These are phyloP conservation scores for Sterrhoptilus dennistouni DNA, from an alignment of 2,113 vertebrate genomes.

Conservation along the genomic window DNA sequence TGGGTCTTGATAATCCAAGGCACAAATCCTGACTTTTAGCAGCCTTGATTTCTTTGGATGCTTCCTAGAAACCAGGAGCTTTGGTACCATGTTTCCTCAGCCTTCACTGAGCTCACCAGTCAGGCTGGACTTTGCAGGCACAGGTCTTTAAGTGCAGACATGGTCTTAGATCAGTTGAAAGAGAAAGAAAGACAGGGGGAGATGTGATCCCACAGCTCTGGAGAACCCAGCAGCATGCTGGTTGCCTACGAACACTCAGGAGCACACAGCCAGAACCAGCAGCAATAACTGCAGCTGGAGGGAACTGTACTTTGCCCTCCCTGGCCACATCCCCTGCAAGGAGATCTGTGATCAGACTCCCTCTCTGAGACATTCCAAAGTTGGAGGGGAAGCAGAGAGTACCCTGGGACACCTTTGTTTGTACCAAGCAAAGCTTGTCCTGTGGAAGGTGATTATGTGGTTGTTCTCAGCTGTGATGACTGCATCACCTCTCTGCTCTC, in stretches of 20 bases:
- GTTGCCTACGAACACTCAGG: neutral
- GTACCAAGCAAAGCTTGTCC: neutral
- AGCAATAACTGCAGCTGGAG: neutral
- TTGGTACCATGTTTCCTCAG: neutral
- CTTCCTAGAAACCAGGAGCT: neutral
- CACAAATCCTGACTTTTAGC: neutral
- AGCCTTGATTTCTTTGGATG: neutral
- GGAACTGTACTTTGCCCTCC: neutral
- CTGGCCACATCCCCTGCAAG: neutral
- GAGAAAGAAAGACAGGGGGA: neutral
- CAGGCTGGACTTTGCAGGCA: neutral
- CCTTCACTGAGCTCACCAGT: neutral
- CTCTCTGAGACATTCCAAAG: neutral
- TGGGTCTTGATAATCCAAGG: neutral
- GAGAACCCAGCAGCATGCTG: neutral
- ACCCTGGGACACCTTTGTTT: neutral
- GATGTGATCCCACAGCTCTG: neutral
- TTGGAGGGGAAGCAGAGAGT: neutral
- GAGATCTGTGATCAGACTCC: neutral
- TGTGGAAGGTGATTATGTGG: neutral
- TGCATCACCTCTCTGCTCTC: neutral
- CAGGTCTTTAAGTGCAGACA: neutral
- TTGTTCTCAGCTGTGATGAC: conserved; percentile 16
- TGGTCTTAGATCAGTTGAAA: neutral
- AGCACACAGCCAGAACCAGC: fast-evolving